Conservation (phyloP, 2,797 vertebrate genomes). For the Urophycis tenuis region DNA sequence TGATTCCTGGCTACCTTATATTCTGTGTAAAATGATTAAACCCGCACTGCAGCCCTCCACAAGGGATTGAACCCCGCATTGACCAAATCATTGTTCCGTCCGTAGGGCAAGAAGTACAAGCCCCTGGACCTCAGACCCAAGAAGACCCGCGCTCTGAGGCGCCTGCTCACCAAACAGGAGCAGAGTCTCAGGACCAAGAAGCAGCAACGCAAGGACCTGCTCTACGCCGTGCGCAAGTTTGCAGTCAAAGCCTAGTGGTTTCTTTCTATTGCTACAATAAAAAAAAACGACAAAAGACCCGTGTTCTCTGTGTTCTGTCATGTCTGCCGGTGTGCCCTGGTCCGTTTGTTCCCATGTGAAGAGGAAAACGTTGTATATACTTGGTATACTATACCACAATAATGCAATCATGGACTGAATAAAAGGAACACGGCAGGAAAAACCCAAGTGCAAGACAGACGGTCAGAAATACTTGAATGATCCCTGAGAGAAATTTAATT, state of each 20-base stretch:
- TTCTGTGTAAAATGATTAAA: too few species aligned
- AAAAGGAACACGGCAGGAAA: too few species aligned
- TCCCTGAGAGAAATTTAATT: too few species aligned
- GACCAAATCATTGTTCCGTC: conserved; percentile 3
- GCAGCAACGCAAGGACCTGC: conserved; percentile 86
- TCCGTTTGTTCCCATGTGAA: too few species aligned
- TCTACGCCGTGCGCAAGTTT: conserved; percentile 87
- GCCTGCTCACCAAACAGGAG: conserved; percentile 88
- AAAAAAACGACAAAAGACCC: conserved; percentile 20
- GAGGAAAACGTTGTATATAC: too few species aligned
- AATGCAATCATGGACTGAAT: too few species aligned
- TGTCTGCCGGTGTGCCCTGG: too few species aligned
- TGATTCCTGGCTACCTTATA: too few species aligned
- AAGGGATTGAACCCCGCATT: background rate
- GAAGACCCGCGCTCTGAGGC: conserved; percentile 94
- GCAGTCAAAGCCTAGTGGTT: conserved; percentile 87
- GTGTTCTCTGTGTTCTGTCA: background rate
- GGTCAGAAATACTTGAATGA: too few species aligned
- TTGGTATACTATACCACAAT: too few species aligned
- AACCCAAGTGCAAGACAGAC: too few species aligned
- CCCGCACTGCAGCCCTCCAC: too few species aligned
- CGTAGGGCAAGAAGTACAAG: conserved; percentile 96
- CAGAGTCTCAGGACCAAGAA: conserved; percentile 90
- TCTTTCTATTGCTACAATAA: conserved; percentile 64
- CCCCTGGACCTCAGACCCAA: conserved; percentile 95